phyloP scores from a whole-genome alignment of 2,797 vertebrate species.

The Sphenopsis melanotis region DNA sequence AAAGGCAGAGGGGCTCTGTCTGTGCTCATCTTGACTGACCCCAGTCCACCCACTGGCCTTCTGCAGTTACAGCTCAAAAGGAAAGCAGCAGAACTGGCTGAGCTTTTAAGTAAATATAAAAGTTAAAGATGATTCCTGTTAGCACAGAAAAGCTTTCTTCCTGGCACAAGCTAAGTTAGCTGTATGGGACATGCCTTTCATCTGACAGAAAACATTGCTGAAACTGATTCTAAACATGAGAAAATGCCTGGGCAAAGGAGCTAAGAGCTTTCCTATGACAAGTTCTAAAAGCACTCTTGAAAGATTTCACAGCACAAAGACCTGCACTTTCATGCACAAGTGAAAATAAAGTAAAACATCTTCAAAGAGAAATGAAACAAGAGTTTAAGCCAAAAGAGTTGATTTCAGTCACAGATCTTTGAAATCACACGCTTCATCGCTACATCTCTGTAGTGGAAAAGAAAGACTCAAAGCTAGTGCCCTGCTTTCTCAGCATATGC shows the following conservation, averaged over 20 bases:
- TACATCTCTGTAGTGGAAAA: constrained; percentile 17
- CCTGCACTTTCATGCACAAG: neutral
- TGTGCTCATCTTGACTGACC: neutral
- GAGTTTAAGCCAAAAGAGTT: neutral
- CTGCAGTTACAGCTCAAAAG: neutral
- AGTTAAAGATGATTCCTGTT: neutral
- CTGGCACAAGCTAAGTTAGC: neutral
- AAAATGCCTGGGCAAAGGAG: neutral
- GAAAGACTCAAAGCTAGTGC: neutral
- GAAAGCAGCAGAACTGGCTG: neutral
- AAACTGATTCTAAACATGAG: neutral
- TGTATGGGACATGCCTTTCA: neutral
- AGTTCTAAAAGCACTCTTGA: neutral
- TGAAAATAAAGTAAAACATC: neutral
- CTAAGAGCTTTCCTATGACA: neutral
- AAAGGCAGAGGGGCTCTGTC: neutral
- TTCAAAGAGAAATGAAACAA: neutral
- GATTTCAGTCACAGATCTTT: neutral
- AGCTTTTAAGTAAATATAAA: neutral
- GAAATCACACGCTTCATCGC: neutral
- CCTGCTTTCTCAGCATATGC: neutral
- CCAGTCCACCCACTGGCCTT: neutral
- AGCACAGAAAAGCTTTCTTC: neutral
- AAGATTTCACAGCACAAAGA: neutral
- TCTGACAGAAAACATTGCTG: neutral